Evolutionary conservation across 2,797 vertebrate species (phyloP).

Genomic region (Psittacula echo): DNA sequence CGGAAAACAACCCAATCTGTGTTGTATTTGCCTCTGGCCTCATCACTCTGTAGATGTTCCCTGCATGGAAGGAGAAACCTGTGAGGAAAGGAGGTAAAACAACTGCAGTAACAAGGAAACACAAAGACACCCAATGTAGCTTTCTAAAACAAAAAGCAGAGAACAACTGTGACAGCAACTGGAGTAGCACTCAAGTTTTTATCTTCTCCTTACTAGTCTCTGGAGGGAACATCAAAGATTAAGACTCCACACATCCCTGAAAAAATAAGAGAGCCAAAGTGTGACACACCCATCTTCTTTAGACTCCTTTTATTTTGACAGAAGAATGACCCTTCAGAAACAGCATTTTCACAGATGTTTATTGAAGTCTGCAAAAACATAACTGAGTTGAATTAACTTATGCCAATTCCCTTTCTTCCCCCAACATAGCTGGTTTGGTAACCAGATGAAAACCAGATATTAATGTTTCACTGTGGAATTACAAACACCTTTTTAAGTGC

Average conservation of each 20-base stretch:
- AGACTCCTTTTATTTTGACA: background rate
- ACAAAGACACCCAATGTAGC: background rate
- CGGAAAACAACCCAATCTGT: fast-evolving
- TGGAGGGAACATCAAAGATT: background rate
- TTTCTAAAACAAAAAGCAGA: conserved; percentile 7
- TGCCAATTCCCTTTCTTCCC: background rate
- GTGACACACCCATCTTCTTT: background rate
- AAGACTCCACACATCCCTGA: background rate
- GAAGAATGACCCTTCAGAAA: background rate
- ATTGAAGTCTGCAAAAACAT: background rate
- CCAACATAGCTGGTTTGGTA: background rate
- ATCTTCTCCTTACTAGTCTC: conserved; percentile 20
- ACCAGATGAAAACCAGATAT: background rate
- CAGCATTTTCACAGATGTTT: background rate
- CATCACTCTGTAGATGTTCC: background rate
- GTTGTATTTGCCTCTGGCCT: background rate
- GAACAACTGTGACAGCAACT: background rate
- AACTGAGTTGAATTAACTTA: background rate
- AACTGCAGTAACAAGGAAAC: background rate
- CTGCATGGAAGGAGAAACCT: background rate
- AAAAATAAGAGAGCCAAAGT: background rate
- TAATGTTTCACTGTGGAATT: background rate
- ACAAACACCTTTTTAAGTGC: background rate
- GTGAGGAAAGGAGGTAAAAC: background rate
- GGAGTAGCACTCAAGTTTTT: background rate